phyloP scores from a whole-genome alignment of 2,113 vertebrate species.

The Eclectus roratus region DNA sequence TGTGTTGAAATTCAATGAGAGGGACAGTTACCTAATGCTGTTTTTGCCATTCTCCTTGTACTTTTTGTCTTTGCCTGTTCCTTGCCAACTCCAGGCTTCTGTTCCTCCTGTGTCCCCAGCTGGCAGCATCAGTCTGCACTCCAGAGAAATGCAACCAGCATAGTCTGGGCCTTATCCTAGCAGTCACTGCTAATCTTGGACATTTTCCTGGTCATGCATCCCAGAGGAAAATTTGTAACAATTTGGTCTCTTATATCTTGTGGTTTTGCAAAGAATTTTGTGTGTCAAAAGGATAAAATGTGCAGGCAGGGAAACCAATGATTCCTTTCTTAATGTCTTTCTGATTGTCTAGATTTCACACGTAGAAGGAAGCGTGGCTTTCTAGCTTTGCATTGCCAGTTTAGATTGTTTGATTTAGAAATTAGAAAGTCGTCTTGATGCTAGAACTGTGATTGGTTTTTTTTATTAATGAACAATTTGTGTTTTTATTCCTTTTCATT shows the following conservation, averaged over 20 bases:
- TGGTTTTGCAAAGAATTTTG: not conserved
- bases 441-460: not conserved
- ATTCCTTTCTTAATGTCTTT: not conserved
- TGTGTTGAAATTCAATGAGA: not conserved
- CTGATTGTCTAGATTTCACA: not conserved
- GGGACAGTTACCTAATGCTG: not conserved
- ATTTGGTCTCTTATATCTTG: not conserved
- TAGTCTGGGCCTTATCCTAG: not conserved
- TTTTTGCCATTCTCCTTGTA: not conserved
- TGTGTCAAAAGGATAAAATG: not conserved
- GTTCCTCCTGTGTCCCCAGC: not conserved
- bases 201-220: not conserved
- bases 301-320: not conserved
- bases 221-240: not conserved
- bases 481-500: constrained; percentile 37
- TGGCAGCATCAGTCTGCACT: not conserved
- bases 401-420: not conserved
- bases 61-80: not conserved
- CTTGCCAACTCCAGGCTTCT: not conserved
- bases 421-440: not conserved
- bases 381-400: not conserved
- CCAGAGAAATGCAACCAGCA: not conserved
- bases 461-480: constrained; percentile 7
- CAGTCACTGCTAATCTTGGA: not conserved
- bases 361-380: not conserved